Conservation (phyloP, 92 coral and sea anemone species). For the Paramuricea clavata region DNA sequence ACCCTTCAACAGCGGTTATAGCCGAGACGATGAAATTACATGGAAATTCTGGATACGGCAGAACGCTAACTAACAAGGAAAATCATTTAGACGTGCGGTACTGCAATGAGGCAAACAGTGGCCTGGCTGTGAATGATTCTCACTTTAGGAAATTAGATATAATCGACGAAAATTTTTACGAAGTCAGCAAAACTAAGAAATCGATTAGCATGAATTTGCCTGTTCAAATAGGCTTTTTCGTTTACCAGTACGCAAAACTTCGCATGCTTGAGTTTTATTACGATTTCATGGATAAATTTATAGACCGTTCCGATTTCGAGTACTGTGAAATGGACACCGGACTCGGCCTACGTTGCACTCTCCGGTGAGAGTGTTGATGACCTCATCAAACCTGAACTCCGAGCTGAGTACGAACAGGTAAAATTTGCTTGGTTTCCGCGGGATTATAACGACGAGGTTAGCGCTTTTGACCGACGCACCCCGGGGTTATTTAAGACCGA, state of each 20-base stretch:
- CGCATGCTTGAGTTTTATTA: conserved; percentile 65
- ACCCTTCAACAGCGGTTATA: neutral
- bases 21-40: neutral
- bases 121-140: neutral
- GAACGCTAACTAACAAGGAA: conserved; percentile 10
- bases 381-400: neutral
- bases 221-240: conserved; percentile 51
- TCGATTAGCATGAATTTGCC: conserved; percentile 18
- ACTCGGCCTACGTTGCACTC: neutral
- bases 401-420: neutral
- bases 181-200: neutral
- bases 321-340: conserved; percentile 8
- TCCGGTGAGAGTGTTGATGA: neutral
- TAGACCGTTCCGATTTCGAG: neutral
- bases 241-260: conserved; percentile 59
- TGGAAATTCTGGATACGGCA: neutral
- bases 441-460: neutral
- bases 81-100: neutral
- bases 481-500: conserved; percentile 4
- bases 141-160: neutral
- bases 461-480: neutral
- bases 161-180: neutral
- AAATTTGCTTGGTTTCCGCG: neutral
- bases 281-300: conserved; percentile 20
- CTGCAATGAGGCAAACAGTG: neutral